A percentile compares a stretch with the other conserved stretches of the same genome.
Conservation (phyloP, 2,888 invertebrate species). For the Pheosia tremula region DNA sequence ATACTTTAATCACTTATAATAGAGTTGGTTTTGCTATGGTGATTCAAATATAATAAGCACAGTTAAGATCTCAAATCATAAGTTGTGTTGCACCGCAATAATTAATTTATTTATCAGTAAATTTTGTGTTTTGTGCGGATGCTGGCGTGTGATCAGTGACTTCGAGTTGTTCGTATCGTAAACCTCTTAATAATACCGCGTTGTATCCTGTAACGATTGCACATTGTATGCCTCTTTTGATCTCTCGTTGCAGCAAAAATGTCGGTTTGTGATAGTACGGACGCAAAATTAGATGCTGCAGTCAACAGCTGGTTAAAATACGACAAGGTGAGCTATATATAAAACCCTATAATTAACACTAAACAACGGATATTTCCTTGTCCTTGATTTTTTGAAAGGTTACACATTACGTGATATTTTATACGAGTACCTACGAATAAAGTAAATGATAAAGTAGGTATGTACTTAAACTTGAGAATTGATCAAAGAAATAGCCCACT, state of each 20-base stretch:
- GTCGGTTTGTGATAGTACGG: constrained; percentile 73
- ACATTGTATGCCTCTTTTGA: not conserved
- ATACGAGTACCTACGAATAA: no score
- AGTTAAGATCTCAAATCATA: not conserved
- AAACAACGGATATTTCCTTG: not conserved
- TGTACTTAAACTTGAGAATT: no score
- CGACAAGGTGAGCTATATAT: constrained; percentile 87
- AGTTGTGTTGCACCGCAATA: not conserved
- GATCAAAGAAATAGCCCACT: not conserved
- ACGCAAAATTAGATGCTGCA: constrained; percentile 85
- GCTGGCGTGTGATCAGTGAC: constrained; percentile 6
- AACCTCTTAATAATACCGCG: not conserved
- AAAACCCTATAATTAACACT: not conserved
- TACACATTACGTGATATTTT: no score
- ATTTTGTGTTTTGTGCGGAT: constrained; percentile 16
- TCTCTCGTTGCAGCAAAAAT: constrained; percentile 33
- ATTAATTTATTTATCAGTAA: constrained; percentile 17
- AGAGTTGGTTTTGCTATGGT: constrained; percentile 12
- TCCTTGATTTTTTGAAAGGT: not conserved
- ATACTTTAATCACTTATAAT: accelerated
- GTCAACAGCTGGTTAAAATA: constrained; percentile 89
- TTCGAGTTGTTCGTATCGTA: constrained; percentile 1
- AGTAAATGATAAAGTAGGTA: no score
- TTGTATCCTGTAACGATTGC: not conserved
- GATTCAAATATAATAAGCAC: not conserved